Evolutionary conservation across 2,888 invertebrate genomes (phyloP).

Genomic region (Andricus curvator): DNA sequence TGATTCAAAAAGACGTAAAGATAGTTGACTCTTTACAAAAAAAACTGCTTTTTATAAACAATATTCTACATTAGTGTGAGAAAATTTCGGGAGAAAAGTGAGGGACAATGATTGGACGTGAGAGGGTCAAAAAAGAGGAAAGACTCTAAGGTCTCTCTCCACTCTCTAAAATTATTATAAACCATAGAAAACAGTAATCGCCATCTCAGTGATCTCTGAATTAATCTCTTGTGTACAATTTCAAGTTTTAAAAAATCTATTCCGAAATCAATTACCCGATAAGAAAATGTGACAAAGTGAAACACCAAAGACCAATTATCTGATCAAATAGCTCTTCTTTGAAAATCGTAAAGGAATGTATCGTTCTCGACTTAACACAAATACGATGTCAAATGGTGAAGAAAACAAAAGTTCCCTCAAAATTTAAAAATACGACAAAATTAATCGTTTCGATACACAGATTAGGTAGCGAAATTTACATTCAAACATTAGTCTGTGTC

Average conservation of each 20-base stretch:
- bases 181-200: not conserved
- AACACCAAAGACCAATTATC: not conserved
- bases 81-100: not conserved
- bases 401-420: not conserved
- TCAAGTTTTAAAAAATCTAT: not conserved
- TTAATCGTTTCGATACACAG: not conserved
- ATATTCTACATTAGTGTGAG: not conserved
- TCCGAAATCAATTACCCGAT: not conserved
- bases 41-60: not conserved
- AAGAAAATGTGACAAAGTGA: not conserved
- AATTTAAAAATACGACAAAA: not conserved
- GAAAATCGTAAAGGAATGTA: conserved; percentile 16
- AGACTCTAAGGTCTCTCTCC: no score
- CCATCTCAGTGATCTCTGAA: not conserved
- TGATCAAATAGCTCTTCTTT: not conserved
- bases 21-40: not conserved
- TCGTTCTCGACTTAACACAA: conserved; percentile 2
- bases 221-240: conserved; percentile 3
- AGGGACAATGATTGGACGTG: not conserved
- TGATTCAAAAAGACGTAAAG: not conserved
- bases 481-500: conserved; percentile 4
- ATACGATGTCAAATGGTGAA: not conserved
- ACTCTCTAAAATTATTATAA: not conserved
- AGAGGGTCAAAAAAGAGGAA: not conserved
- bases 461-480: conserved; percentile 14